Evolutionary conservation across 2,888 invertebrate genomes (phyloP).

Genomic region (Saturnia pavonia): DNA sequence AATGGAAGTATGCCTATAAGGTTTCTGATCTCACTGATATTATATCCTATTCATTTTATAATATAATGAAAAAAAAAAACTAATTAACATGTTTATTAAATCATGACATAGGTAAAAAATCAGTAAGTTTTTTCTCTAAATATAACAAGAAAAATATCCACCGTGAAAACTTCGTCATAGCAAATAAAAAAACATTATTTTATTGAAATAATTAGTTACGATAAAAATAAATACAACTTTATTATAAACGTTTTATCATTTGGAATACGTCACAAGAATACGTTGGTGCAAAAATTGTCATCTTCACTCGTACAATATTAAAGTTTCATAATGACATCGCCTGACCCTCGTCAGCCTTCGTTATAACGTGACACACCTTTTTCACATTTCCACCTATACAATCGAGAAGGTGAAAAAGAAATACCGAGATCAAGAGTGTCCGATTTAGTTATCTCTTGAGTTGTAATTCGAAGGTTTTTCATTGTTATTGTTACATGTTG

Average conservation of each 20-base stretch:
- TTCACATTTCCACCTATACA: slow-evolving; percentile 39
- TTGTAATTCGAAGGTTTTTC: slow-evolving; percentile 27
- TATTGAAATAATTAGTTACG: too few relatives aligned
- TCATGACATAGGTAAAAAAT: neutral
- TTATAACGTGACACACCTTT: slow-evolving; percentile 48
- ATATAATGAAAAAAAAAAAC: too few relatives aligned
- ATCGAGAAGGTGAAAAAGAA: slow-evolving; percentile 38
- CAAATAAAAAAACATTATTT: too few relatives aligned
- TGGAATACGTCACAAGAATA: slow-evolving; percentile 11
- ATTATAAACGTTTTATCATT: slow-evolving; percentile 15
- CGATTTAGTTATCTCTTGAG: slow-evolving; percentile 27
- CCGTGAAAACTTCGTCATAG: too few relatives aligned
- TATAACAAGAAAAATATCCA: too few relatives aligned
- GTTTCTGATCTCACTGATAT: neutral
- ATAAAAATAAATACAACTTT: neutral
- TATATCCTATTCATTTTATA: neutral
- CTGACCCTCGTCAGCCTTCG: slow-evolving; percentile 62
- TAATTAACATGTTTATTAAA: too few relatives aligned
- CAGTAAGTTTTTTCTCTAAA: neutral
- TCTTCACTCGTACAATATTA: slow-evolving; percentile 43
- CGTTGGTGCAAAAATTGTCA: slow-evolving; percentile 35
- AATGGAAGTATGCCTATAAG: neutral
- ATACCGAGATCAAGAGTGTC: slow-evolving; percentile 29
- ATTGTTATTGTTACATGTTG: neutral
- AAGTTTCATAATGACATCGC: slow-evolving; percentile 54